Evolutionary conservation across 2,113 vertebrate species (phyloP).

Genomic region (Podarcis muralis): DNA sequence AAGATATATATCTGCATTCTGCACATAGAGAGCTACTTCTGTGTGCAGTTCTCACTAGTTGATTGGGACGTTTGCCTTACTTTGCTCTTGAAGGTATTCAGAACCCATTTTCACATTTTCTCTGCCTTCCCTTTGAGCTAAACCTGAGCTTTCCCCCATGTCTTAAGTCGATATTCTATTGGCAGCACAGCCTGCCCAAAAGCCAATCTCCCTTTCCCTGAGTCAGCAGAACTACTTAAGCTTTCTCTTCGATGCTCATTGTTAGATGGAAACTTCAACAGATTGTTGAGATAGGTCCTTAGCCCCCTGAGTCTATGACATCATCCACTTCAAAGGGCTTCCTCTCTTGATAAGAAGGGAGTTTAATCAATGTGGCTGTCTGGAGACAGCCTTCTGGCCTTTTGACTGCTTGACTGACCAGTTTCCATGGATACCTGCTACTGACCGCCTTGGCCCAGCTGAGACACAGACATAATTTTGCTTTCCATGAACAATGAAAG

Average conservation of each 20-base stretch:
- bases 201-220: neutral
- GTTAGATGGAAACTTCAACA: neutral
- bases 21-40: neutral
- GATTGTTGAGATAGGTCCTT: neutral
- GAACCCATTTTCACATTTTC: neutral
- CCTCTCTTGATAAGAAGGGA: neutral
- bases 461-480: neutral
- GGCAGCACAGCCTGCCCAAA: neutral
- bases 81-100: neutral
- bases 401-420: conserved; percentile 12
- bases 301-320: neutral
- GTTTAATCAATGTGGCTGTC: neutral
- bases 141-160: neutral
- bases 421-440: conserved; percentile 9
- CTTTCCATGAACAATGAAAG: neutral
- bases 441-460: neutral
- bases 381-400: neutral
- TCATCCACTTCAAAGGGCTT: neutral
- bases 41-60: neutral
- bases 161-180: neutral
- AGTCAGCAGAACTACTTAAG: neutral
- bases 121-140: neutral
- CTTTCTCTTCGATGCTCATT: neutral
- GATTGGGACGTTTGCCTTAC: neutral
- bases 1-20: neutral